A percentile compares a stretch with the other conserved stretches of the same genome.
Conservation (phyloP, 2,797 vertebrate species). For the Malacoctenus gilli region DNA sequence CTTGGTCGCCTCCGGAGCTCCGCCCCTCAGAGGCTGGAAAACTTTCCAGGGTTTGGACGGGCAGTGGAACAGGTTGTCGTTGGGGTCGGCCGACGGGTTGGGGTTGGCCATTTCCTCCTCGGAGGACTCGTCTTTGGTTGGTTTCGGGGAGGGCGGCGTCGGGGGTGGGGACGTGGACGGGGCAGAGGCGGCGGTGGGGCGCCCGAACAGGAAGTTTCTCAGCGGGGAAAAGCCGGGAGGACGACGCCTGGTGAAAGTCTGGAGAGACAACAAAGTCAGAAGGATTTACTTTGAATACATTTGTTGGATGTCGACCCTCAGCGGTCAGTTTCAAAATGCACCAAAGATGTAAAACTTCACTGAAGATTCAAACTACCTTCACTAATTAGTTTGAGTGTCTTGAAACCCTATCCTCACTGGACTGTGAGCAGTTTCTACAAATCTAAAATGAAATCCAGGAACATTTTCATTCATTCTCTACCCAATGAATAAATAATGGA, state of each 20-base stretch:
- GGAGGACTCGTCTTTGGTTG: constrained; percentile 75
- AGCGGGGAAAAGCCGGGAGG: constrained; percentile 83
- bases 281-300: no score
- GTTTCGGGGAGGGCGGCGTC: accelerated
- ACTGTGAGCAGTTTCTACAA: no score
- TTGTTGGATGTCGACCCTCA: no score
- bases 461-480: no score
- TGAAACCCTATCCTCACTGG: no score
- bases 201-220: constrained; percentile 34
- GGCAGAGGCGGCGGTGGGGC: accelerated
- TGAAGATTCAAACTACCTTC: no score
- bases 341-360: no score
- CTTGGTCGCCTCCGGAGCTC: neutral
- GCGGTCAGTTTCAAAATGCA: no score
- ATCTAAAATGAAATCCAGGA: no score
- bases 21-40: constrained; percentile 35
- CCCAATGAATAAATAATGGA: no score
- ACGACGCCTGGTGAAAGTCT: constrained; percentile 40
- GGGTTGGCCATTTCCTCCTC: constrained; percentile 71
- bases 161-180: accelerated
- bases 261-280: neutral
- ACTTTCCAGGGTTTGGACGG: constrained; percentile 82
- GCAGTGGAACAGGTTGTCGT: constrained; percentile 68
- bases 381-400: no score
- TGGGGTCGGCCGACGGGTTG: neutral